Conservation (phyloP, 2,113 vertebrate genomes). For the Carlito syrichta region DNA sequence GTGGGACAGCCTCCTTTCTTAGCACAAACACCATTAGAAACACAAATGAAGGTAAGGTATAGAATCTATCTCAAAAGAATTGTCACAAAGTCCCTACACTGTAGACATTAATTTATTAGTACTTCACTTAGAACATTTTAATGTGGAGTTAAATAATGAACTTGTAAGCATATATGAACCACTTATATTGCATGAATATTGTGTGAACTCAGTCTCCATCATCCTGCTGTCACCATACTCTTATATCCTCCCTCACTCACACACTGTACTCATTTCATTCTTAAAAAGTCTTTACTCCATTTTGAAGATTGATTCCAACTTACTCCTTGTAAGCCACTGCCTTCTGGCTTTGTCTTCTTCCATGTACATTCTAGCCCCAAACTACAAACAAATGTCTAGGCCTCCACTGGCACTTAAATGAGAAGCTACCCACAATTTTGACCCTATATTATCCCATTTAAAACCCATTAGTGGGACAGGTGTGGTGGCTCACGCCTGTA, state of each 20-base stretch:
- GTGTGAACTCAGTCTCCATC: not conserved
- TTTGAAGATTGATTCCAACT: not conserved
- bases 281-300: not conserved
- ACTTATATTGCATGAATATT: not conserved
- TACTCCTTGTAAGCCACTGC: not conserved
- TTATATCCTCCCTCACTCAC: not conserved
- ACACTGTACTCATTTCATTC: not conserved
- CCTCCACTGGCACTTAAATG: constrained; percentile 14
- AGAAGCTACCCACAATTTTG: not conserved
- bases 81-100: not conserved
- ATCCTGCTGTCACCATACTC: not conserved
- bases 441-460: not conserved
- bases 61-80: constrained; percentile 13
- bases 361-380: not conserved
- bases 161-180: not conserved
- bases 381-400: not conserved
- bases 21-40: constrained; percentile 96
- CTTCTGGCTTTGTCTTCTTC: not conserved
- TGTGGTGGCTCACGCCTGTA: no score
- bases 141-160: not conserved
- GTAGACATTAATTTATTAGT: not conserved
- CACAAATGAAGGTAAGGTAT: constrained; percentile 95
- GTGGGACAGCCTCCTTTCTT: constrained; percentile 98
- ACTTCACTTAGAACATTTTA: not conserved
- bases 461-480: not conserved